Percentiles rank a stretch among this genome's conserved stretches.
These are phyloP conservation scores for Stenopsyche tienmushanensis DNA, from an alignment of 1,140 invertebrate genomes.

Conservation along the genomic window DNA sequence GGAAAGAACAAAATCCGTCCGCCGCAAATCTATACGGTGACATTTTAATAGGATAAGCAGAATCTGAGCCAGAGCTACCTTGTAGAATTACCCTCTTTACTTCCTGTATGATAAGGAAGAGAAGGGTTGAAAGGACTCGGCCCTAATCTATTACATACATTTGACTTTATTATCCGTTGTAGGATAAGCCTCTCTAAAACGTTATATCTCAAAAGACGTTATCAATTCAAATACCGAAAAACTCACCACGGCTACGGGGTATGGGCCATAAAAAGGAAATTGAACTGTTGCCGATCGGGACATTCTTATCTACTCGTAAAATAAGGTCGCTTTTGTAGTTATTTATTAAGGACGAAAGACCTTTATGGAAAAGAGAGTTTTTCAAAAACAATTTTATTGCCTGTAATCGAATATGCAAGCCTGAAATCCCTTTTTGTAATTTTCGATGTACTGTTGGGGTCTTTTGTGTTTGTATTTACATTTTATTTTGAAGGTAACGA, in stretches of 20 bases:
- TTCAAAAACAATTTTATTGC: background rate
- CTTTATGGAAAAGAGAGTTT: too few species aligned
- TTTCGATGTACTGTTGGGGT: background rate
- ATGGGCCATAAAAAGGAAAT: background rate
- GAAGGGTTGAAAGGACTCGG: constrained; percentile 1
- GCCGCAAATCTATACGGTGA: too few species aligned
- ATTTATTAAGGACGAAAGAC: background rate
- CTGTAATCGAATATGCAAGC: too few species aligned
- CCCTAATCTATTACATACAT: constrained; percentile 14
- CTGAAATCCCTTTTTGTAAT: too few species aligned
- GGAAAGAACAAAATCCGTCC: too few species aligned
- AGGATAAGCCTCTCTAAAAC: background rate
- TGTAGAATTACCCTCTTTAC: background rate
- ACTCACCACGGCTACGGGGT: background rate
- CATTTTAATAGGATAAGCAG: too few species aligned
- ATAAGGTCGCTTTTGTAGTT: background rate
- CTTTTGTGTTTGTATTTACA: too few species aligned
- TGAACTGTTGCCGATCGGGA: background rate
- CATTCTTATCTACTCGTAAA: background rate
- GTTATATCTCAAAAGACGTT: constrained; percentile 1
- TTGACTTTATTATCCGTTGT: constrained; percentile 7
- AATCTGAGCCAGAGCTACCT: background rate
- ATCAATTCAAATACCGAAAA: constrained; percentile 9
- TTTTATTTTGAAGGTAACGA: too few species aligned
- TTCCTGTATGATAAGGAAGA: background rate